A percentile compares a stretch with the other conserved stretches of the same genome.
Conservation (phyloP, 2,888 invertebrate genomes). For the Tetragonula carbonaria region DNA sequence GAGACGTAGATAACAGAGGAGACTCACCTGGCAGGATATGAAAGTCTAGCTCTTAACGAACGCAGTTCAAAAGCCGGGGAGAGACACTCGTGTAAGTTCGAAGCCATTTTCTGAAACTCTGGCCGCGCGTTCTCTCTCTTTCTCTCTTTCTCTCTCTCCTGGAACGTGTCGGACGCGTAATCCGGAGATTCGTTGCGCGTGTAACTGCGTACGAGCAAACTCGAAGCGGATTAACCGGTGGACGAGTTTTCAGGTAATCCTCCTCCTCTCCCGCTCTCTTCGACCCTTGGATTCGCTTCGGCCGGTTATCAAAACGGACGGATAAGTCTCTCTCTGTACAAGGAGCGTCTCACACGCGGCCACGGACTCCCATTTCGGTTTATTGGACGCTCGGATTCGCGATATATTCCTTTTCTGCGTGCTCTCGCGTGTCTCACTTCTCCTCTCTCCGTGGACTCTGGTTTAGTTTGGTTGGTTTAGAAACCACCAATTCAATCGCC, state of each 20-base stretch:
- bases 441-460: too few relatives aligned
- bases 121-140: slow-evolving; percentile 22
- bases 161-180: slow-evolving; percentile 53
- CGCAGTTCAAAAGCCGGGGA: not conserved
- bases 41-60: not conserved
- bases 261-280: slow-evolving; percentile 38
- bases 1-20: not conserved
- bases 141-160: not conserved
- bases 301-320: slow-evolving; percentile 57
- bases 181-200: slow-evolving; percentile 52
- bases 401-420: too few relatives aligned
- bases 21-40: not conserved
- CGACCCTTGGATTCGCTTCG: slow-evolving; percentile 58
- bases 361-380: slow-evolving; percentile 59
- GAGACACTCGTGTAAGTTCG: not conserved
- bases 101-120: slow-evolving; percentile 9
- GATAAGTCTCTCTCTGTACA: slow-evolving; percentile 57
- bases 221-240: slow-evolving; percentile 65
- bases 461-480: too few relatives aligned
- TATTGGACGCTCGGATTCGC: slow-evolving; percentile 53
- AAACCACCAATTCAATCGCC: too few relatives aligned
- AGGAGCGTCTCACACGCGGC: not conserved
- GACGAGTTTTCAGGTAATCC: slow-evolving; percentile 67
- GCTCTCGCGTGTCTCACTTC: too few relatives aligned
- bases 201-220: slow-evolving; percentile 64